Evolutionary conservation across 2,888 invertebrate species (phyloP), one percentile per base, ranked within the genome.

Genomic region (Drosophila pseudotakahashii): DNA sequence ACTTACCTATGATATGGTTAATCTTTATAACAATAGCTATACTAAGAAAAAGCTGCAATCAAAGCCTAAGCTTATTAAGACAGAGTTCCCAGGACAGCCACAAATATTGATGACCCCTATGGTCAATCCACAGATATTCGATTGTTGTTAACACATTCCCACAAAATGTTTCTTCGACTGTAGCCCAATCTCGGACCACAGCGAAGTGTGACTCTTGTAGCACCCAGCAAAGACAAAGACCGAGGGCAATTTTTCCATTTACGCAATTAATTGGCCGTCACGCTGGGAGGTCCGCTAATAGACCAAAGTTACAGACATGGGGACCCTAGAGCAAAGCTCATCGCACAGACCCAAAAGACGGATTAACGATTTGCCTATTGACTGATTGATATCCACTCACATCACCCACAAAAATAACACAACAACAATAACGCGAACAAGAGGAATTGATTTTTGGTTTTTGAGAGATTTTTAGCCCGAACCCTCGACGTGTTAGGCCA

Each of bases 191-290:
- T 59, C 23, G 44, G 44, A 19, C 64, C 52, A 74, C 64, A 62
- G 63, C 5, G 66, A 87, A 73, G 84, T 85, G 84, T 78, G 84
- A 85, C 62, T 63, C 77, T 79, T 89, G 79, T 89, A 88, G 89
- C 84, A 89, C 73, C 85, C 79, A 87, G 39, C 77, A 70, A 77
- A 76, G 79, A 68, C 77, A 87, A 88, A 73, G 73, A 45, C 76
- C 74, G 70, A 82, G 76, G 86, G 76, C 85, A 84, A 81, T 79
- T 79, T 88, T 84, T 89, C 86, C 89, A 85, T 85, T 85, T 89
- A 89, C 79, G 85, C 89, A 89, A 89, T 90, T 89, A 89, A 90
- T 90, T 90, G 90, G 76, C 85, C 71, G 77, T 66, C 90, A 42
- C 89, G 37, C 81, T 90, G 88, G 90, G 90, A 54, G 89, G 90